Percentiles rank a stretch among this genome's conserved stretches.
Conservation (phyloP, 2,797 vertebrate species). For the Lagorchestes hirsutus region DNA sequence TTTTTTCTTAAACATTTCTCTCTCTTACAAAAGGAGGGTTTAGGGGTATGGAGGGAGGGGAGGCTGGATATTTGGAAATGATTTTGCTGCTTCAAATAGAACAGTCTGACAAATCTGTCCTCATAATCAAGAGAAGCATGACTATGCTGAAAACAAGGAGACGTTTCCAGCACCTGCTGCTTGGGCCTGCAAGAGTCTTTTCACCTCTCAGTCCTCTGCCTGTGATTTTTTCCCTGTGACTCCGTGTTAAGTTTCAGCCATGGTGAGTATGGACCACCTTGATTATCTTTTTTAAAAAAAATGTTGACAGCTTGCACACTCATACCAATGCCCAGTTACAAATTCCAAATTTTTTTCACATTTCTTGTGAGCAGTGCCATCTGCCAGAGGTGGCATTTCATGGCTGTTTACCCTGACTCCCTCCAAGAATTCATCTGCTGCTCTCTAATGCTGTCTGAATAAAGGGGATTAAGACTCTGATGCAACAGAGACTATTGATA, state of each 20-base stretch:
- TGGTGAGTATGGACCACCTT: conserved; percentile 81
- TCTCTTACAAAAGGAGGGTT: background rate
- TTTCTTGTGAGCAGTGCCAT: conserved; percentile 92
- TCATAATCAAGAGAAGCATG: conserved; percentile 42
- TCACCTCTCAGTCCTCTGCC: conserved; percentile 42
- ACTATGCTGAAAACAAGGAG: conserved; percentile 23
- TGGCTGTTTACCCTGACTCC: conserved; percentile 92
- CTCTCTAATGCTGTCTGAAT: conserved; percentile 91
- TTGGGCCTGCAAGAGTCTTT: conserved; percentile 47
- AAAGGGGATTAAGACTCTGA: conserved; percentile 93
- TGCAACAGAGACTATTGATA: conserved; percentile 96
- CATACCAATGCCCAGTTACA: conserved; percentile 88
- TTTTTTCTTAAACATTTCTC: background rate
- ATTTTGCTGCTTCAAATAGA: conserved; percentile 53
- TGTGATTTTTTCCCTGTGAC: conserved; percentile 65
- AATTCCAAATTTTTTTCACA: conserved; percentile 92
- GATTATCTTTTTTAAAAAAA: conserved; percentile 87
- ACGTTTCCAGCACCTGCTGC: conserved; percentile 1
- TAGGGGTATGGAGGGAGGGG: no score
- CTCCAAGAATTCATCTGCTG: conserved; percentile 95
- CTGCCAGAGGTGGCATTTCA: conserved; percentile 94
- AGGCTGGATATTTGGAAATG: background rate
- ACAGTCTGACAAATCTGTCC: conserved; percentile 29
- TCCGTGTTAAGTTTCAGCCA: conserved; percentile 48
- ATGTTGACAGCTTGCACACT: conserved; percentile 91